Percentiles rank a stretch among this genome's conserved stretches.
These are phyloP conservation scores for Exephanes ischioxanthus DNA, from an alignment of 2,888 invertebrate species.

Conservation along the genomic window DNA sequence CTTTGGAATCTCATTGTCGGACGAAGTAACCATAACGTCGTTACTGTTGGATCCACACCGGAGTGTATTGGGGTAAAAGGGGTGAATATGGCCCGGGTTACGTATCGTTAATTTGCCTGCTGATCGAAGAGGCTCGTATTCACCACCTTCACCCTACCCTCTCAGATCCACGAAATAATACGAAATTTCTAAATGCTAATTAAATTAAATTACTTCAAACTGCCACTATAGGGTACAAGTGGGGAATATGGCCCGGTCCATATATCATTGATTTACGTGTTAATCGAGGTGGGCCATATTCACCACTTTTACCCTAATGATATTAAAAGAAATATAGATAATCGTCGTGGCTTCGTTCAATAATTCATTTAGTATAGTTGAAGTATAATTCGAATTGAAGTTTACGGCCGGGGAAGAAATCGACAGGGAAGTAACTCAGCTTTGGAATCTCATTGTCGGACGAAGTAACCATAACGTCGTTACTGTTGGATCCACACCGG, in stretches of 20 bases:
- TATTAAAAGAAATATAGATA: not conserved
- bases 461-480: conserved; percentile 57
- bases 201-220: too few species aligned
- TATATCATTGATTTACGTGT: too few species aligned
- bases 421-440: not conserved
- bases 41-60: conserved; percentile 52
- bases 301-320: too few species aligned
- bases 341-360: not conserved
- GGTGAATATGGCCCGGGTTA: too few species aligned
- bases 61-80: conserved; percentile 42
- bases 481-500: conserved; percentile 51
- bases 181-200: too few species aligned
- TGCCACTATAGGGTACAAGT: too few species aligned
- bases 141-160: too few species aligned
- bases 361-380: not conserved
- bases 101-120: too few species aligned
- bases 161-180: too few species aligned
- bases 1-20: conserved; percentile 34
- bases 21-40: conserved; percentile 56
- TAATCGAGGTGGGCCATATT: too few species aligned
- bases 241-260: too few species aligned
- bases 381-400: not conserved
- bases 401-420: not conserved
- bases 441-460: conserved; percentile 36
- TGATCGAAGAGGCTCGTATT: too few species aligned